These are phyloP conservation scores for Copidosoma floridanum DNA, from an alignment of 1,140 invertebrate genomes.

Conservation along the genomic window DNA sequence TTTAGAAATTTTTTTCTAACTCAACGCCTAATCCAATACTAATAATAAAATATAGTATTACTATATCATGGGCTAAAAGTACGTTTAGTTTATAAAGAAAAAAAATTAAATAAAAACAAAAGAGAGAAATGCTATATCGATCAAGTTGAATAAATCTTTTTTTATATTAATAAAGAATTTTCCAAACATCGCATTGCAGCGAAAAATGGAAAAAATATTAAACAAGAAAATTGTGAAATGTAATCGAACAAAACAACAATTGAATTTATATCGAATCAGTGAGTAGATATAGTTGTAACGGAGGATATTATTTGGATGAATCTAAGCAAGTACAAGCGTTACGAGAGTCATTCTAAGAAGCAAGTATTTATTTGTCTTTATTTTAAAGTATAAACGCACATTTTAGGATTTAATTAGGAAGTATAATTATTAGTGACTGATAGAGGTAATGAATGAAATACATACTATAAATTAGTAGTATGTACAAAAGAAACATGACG, in stretches of 20 bases:
- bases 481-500: neutral
- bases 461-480: slow-evolving; percentile 4
- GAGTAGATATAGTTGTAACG: slow-evolving; percentile 22
- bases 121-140: slow-evolving; percentile 17
- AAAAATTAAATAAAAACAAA: neutral
- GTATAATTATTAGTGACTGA: slow-evolving; percentile 15
- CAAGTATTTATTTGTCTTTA: neutral
- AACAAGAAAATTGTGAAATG: slow-evolving; percentile 9
- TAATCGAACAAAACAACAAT: no score
- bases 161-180: slow-evolving; percentile 23
- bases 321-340: slow-evolving; percentile 21
- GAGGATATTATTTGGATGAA: slow-evolving; percentile 21
- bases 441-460: slow-evolving; percentile 10
- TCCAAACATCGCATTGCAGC: slow-evolving; percentile 14
- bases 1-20: slow-evolving; percentile 27
- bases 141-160: slow-evolving; percentile 17
- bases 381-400: slow-evolving; percentile 21
- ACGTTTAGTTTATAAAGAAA: slow-evolving; percentile 12
- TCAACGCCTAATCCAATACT: slow-evolving; percentile 27
- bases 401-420: slow-evolving; percentile 13
- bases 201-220: slow-evolving; percentile 4
- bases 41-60: slow-evolving; percentile 17
- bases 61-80: slow-evolving; percentile 17
- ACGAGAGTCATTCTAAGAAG: slow-evolving; percentile 12
- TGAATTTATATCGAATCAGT: slow-evolving; percentile 22